A percentile compares a stretch with the other conserved stretches of the same genome.
Conservation (phyloP, 2,797 vertebrate genomes). For the Cygnus olor region DNA sequence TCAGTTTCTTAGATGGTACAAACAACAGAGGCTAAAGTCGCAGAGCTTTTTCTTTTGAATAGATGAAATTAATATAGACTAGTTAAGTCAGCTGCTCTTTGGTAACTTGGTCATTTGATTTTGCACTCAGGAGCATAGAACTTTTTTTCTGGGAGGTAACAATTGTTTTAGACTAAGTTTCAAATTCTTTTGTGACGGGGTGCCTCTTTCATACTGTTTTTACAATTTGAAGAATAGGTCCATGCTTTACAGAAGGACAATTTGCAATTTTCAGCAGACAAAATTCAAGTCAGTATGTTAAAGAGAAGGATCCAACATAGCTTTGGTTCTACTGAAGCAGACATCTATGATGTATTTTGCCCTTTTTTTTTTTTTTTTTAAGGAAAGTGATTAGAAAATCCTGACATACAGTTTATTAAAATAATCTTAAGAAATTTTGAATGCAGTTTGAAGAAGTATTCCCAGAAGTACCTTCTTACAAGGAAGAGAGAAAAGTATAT, state of each 20-base stretch:
- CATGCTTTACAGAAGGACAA: not conserved
- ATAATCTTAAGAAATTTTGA: not conserved
- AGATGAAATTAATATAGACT: not conserved
- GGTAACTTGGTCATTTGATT: not conserved
- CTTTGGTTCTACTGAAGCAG: not conserved
- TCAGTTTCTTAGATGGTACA: not conserved
- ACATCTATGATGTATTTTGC: not conserved
- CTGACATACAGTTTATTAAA: not conserved
- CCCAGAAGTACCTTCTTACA: not conserved
- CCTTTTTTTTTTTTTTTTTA: not conserved
- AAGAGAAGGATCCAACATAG: not conserved
- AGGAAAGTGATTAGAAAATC: not conserved
- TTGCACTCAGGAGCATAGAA: not conserved
- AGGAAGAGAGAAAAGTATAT: not conserved
- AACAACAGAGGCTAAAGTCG: not conserved
- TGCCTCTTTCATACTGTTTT: not conserved
- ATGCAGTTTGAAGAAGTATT: not conserved
- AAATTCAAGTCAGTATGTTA: not conserved
- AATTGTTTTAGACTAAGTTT: not conserved
- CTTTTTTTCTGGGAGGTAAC: not conserved
- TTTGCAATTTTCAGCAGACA: not conserved
- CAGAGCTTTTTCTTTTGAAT: not conserved
- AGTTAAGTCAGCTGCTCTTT: not conserved
- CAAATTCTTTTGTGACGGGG: not conserved
- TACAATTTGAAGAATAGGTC: not conserved